These are phyloP conservation scores for Bothrops jararaca DNA, from an alignment of 2,113 vertebrate genomes.

Conservation along the genomic window DNA sequence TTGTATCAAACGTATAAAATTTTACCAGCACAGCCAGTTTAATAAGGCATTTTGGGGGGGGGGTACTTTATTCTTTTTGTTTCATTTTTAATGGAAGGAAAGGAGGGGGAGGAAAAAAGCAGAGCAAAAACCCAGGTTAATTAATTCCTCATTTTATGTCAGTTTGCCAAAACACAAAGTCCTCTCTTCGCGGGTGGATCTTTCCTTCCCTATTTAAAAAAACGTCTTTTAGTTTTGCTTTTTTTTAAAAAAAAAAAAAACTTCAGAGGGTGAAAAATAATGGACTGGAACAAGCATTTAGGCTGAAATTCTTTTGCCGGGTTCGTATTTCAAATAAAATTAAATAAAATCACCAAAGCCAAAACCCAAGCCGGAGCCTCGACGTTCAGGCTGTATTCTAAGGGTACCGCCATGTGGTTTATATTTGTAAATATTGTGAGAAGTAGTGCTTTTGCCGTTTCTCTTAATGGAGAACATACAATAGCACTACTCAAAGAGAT, in stretches of 20 bases:
- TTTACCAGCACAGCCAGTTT: slow-evolving; percentile 41
- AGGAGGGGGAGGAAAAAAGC: neutral
- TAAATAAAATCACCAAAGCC: slow-evolving; percentile 39
- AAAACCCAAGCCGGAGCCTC: slow-evolving; percentile 57
- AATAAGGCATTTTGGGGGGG: neutral
- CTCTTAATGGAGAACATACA: slow-evolving; percentile 72
- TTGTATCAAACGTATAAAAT: slow-evolving; percentile 59
- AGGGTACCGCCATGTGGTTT: slow-evolving; percentile 66
- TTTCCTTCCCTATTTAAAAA: slow-evolving; percentile 38
- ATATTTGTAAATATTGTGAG: slow-evolving; percentile 73
- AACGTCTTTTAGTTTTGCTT: neutral
- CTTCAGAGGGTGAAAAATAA: slow-evolving; percentile 53
- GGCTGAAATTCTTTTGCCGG: slow-evolving; percentile 62
- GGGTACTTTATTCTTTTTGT: neutral
- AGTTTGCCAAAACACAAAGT: slow-evolving; percentile 40
- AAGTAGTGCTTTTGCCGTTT: slow-evolving; percentile 72
- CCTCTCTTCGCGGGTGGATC: slow-evolving; percentile 23
- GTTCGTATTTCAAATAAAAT: slow-evolving; percentile 68
- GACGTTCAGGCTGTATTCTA: slow-evolving; percentile 67
- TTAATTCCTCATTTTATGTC: slow-evolving; percentile 19
- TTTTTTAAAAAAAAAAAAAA: neutral
- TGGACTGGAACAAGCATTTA: slow-evolving; percentile 55
- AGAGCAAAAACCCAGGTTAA: slow-evolving; percentile 48
- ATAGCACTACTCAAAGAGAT: slow-evolving; percentile 44
- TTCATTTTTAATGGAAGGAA: slow-evolving; percentile 46